Evolutionary conservation across 2,797 vertebrate species (phyloP).

Genomic region (Onychomys torridus): DNA sequence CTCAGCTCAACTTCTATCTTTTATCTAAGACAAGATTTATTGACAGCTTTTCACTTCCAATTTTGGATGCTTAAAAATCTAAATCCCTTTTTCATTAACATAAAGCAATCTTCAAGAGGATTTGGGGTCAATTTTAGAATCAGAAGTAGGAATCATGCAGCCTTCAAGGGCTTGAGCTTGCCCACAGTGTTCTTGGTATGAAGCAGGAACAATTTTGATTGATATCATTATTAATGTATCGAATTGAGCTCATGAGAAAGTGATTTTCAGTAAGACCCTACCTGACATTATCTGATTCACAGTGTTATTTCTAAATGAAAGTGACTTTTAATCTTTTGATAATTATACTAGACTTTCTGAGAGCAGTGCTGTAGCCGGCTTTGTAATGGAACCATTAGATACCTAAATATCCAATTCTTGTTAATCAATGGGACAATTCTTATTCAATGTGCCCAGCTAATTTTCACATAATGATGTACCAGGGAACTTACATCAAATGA

Average conservation of each 20-base stretch:
- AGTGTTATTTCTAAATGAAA: slow-evolving; percentile 34
- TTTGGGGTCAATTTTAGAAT: background rate
- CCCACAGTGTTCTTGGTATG: background rate
- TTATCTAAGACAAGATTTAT: background rate
- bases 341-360: background rate
- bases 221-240: background rate
- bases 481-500: background rate
- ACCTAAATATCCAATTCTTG: slow-evolving; percentile 21
- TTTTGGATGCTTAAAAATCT: slow-evolving; percentile 75
- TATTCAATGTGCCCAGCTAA: slow-evolving; percentile 19
- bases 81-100: slow-evolving; percentile 41
- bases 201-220: background rate
- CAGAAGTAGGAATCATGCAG: background rate
- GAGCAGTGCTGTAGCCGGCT: background rate
- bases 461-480: background rate
- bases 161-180: background rate
- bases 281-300: background rate
- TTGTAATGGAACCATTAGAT: background rate
- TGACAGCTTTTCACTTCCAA: slow-evolving; percentile 9
- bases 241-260: background rate
- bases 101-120: background rate
- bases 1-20: slow-evolving; percentile 72
- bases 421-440: background rate
- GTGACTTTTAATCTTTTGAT: slow-evolving; percentile 1
- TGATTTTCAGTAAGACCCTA: background rate